phyloP scores from a whole-genome alignment of 1,140 invertebrate genomes.

The Marisa cornuarietis region DNA sequence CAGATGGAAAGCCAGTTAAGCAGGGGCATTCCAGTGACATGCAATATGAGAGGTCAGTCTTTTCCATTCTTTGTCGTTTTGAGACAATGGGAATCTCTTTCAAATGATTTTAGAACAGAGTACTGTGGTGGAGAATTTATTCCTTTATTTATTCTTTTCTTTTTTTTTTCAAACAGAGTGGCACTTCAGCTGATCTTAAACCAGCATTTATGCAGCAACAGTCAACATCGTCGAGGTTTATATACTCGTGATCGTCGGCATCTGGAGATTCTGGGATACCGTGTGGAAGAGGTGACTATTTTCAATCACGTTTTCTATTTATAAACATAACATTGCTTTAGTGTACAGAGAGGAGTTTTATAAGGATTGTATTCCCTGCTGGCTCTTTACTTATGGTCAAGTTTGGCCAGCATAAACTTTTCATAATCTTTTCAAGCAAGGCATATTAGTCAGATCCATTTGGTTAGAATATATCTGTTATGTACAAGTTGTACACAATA shows the following conservation, averaged over 20 bases:
- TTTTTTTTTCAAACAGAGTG: slow-evolving; percentile 22
- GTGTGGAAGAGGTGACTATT: slow-evolving; percentile 29
- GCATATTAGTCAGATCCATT: too few species aligned
- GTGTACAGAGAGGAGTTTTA: too few species aligned
- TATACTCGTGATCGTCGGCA: slow-evolving; percentile 24
- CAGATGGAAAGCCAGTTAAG: slow-evolving; percentile 10
- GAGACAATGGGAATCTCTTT: neutral
- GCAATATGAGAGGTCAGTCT: slow-evolving; percentile 25
- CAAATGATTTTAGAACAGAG: neutral
- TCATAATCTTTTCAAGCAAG: too few species aligned
- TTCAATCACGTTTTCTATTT: too few species aligned
- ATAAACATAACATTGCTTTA: neutral
- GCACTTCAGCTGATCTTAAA: slow-evolving; percentile 24
- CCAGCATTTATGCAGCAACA: slow-evolving; percentile 25
- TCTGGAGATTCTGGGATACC: slow-evolving; percentile 38
- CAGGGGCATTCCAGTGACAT: neutral
- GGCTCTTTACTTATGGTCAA: too few species aligned
- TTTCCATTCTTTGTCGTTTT: neutral
- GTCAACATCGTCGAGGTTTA: slow-evolving; percentile 18
- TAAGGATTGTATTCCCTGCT: too few species aligned
- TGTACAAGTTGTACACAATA: too few species aligned
- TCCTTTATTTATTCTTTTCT: neutral
- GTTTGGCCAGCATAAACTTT: too few species aligned
- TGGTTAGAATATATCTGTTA: too few species aligned
- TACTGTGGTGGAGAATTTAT: neutral